A percentile compares a stretch with the other conserved stretches of the same genome.
phyloP scores from a whole-genome alignment of 2,113 vertebrate species.

The Synodontis membranacea region DNA sequence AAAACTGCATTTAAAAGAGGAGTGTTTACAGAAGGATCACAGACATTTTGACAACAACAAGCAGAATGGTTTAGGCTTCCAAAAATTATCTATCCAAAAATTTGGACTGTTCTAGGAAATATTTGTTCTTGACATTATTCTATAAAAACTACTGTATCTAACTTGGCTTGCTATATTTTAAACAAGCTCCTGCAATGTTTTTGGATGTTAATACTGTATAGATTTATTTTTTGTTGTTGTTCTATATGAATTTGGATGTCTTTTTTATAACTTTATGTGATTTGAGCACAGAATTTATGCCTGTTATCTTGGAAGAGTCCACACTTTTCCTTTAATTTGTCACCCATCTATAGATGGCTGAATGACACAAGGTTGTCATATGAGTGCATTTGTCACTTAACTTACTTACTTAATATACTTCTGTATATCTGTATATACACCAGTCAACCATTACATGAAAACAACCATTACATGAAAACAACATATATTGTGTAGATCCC shows the following conservation, averaged over 20 bases:
- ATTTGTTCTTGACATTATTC: no score
- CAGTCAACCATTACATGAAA: no score
- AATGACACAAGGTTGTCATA: no score
- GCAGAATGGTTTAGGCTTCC: not conserved
- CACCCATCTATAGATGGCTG: not conserved
- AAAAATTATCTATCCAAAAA: not conserved
- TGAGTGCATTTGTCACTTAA: no score
- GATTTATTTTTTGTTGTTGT: not conserved
- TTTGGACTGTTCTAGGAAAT: not conserved
- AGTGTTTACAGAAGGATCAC: not conserved
- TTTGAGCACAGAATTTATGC: not conserved
- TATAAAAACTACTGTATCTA: not conserved
- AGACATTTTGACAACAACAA: not conserved
- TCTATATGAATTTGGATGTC: not conserved
- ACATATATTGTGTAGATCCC: no score
- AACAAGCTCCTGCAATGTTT: not conserved
- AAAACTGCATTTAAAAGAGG: not conserved
- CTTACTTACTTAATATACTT: no score
- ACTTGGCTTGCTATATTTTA: not conserved
- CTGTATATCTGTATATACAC: not conserved
- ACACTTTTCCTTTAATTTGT: not conserved
- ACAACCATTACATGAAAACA: no score
- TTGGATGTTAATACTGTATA: not conserved
- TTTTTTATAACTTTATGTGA: not conserved
- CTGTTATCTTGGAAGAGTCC: not conserved